Conservation (phyloP, 2,797 vertebrate genomes). For the Ispidina picta region DNA sequence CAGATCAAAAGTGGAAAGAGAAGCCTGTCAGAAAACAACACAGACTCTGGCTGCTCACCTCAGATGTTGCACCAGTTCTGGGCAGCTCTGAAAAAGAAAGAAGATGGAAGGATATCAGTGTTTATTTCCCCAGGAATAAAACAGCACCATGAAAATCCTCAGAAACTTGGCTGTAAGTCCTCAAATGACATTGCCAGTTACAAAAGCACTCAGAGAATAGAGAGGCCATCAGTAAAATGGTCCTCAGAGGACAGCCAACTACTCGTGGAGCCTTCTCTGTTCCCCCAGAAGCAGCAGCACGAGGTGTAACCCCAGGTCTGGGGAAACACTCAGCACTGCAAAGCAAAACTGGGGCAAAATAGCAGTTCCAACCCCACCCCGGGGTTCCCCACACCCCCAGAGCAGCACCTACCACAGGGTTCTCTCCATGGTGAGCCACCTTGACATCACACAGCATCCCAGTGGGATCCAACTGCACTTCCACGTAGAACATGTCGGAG, state of each 20-base stretch:
- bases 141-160: neutral
- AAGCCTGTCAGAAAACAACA: neutral
- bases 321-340: neutral
- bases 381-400: neutral
- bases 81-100: conserved; percentile 87
- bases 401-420: conserved; percentile 89
- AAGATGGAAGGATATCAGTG: neutral
- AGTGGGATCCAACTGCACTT: conserved; percentile 91
- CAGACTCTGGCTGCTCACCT: conserved; percentile 79
- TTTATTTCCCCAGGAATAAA: too few relatives aligned
- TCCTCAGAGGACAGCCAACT: neutral
- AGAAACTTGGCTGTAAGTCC: neutral
- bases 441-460: conserved; percentile 96
- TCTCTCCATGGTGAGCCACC: conserved; percentile 98
- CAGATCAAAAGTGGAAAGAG: neutral
- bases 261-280: rapidly evolving
- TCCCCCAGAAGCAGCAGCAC: neutral
- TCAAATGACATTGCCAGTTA: neutral
- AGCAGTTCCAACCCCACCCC: neutral
- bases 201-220: neutral
- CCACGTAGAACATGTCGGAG: conserved; percentile 98
- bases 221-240: too few relatives aligned
- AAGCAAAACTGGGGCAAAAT: neutral
- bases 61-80: conserved; percentile 93
- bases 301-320: neutral